A percentile compares a stretch with the other conserved stretches of the same genome.
Evolutionary conservation across 2,113 vertebrate species (phyloP).

Genomic region (Megalops atlanticus): DNA sequence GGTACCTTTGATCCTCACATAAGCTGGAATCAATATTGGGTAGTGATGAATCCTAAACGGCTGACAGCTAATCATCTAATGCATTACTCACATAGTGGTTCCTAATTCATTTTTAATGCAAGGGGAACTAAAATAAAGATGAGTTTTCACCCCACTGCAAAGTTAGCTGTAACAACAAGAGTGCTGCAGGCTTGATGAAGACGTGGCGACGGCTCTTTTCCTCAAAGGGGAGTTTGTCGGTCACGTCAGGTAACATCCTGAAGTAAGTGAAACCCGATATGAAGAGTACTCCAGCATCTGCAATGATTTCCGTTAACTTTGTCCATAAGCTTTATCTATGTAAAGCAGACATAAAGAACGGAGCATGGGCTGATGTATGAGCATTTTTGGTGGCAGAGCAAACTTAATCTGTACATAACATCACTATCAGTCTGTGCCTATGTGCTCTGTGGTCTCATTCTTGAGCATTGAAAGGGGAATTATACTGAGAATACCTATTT

Average conservation of each 20-base stretch:
- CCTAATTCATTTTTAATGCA: slow-evolving; percentile 22
- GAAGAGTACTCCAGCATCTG: too few species aligned
- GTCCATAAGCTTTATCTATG: too few species aligned
- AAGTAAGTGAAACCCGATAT: not conserved
- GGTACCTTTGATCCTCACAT: not conserved
- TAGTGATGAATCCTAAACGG: slow-evolving; percentile 17
- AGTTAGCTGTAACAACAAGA: not conserved
- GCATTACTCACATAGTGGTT: not conserved
- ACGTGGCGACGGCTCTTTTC: not conserved
- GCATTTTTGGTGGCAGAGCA: too few species aligned
- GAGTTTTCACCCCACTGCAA: not conserved
- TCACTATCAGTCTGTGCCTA: too few species aligned
- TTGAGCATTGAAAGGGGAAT: too few species aligned
- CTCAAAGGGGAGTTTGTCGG: not conserved
- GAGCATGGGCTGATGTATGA: too few species aligned
- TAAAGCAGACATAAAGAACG: too few species aligned
- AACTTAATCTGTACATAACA: too few species aligned
- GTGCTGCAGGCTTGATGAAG: not conserved
- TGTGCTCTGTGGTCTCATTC: too few species aligned
- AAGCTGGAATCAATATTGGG: slow-evolving; percentile 35
- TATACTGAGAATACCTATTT: too few species aligned
- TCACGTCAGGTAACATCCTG: not conserved
- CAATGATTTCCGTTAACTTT: not conserved
- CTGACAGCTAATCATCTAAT: slow-evolving; percentile 12
- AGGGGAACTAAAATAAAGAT: not conserved